Evolutionary conservation across 2,797 vertebrate genomes (phyloP).

Genomic region (Anguilla marmorata): DNA sequence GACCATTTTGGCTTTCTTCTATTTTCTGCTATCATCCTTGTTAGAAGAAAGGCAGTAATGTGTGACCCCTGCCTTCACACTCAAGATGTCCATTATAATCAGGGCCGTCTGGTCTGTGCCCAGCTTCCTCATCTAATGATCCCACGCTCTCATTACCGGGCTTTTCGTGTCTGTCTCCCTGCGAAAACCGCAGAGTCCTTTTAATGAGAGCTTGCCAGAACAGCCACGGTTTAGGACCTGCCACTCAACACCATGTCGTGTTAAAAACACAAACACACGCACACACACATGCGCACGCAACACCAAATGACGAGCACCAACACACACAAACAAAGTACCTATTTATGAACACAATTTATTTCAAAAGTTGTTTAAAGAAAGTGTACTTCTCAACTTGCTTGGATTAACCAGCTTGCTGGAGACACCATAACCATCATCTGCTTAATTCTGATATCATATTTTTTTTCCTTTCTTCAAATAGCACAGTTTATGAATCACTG

Average conservation of each 20-base stretch:
- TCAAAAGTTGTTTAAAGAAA: background rate
- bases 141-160: background rate
- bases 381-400: background rate
- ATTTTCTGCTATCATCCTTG: conserved; percentile 51
- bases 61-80: conserved; percentile 56
- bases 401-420: conserved; percentile 3
- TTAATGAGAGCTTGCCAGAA: conserved; percentile 15
- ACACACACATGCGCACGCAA: background rate
- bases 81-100: conserved; percentile 57
- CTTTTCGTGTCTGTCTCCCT: background rate
- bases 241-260: background rate
- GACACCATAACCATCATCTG: background rate
- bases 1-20: conserved; percentile 42
- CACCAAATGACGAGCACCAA: background rate
- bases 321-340: background rate
- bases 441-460: background rate
- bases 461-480: background rate
- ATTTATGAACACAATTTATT: background rate
- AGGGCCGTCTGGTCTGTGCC: conserved; percentile 43
- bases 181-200: conserved; percentile 4
- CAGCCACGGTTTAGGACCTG: background rate
- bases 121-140: background rate
- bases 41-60: conserved; percentile 49
- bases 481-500: background rate
- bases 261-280: background rate